Percentiles rank a stretch among this genome's conserved stretches.
Conservation (phyloP, 2,888 invertebrate genomes). For the Gymnosoma rotundatum region DNA sequence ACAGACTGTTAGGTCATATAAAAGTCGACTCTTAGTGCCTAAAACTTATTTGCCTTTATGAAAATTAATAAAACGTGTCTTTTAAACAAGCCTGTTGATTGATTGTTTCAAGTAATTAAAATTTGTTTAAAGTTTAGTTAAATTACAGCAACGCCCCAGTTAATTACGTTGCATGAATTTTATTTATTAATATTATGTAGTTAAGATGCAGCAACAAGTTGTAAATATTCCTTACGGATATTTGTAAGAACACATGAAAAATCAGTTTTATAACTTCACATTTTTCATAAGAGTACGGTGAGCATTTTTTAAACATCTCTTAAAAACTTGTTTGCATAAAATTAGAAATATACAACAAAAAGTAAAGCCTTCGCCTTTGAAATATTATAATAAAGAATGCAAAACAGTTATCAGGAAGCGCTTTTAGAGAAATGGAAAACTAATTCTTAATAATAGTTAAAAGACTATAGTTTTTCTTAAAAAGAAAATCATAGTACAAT, state of each 20-base stretch:
- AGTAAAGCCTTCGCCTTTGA: too few species aligned
- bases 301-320: too few species aligned
- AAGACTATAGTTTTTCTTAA: too few species aligned
- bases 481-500: too few species aligned
- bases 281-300: not conserved
- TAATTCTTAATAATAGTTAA: too few species aligned
- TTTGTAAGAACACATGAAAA: conserved; percentile 12
- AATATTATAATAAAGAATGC: too few species aligned
- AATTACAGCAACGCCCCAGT: conserved; percentile 68
- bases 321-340: too few species aligned
- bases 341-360: too few species aligned
- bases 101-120: conserved; percentile 72
- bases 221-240: conserved; percentile 11
- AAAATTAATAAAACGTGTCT: conserved; percentile 13
- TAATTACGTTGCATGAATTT: conserved; percentile 50
- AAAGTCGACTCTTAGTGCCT: not conserved
- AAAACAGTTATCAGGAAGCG: too few species aligned
- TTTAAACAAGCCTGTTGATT: conserved; percentile 66
- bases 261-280: conserved; percentile 11
- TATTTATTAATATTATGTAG: not conserved
- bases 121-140: conserved; percentile 70
- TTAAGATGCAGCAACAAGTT: conserved; percentile 3
- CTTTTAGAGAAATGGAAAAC: too few species aligned
- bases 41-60: not conserved
- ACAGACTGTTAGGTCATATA: not conserved